Evolutionary conservation across 1,140 invertebrate species (phyloP).

Genomic region (Latrodectus geometricus): DNA sequence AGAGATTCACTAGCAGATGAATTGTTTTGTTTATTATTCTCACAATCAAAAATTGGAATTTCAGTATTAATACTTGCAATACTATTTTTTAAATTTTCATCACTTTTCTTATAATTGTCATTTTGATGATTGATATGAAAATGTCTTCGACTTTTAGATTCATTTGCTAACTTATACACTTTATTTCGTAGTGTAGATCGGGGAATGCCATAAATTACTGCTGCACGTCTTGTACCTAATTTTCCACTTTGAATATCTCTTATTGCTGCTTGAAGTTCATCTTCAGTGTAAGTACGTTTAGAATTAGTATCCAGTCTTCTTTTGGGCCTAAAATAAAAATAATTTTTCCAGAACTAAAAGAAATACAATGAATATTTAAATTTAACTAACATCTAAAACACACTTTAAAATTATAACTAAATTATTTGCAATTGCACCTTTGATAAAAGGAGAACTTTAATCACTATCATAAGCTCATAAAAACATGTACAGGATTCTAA

Average conservation of each 20-base stretch:
- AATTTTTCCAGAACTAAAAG: neutral
- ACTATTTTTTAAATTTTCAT: conserved; percentile 67
- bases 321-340: conserved; percentile 54
- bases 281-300: conserved; percentile 85
- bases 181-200: conserved; percentile 95
- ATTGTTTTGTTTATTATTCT: conserved; percentile 67
- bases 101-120: conserved; percentile 12
- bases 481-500: no score
- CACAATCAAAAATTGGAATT: conserved; percentile 72
- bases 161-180: conserved; percentile 85
- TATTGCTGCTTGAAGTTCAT: conserved; percentile 89
- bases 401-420: conserved; percentile 20
- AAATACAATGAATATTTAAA: conserved; percentile 16
- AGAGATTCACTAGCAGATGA: conserved; percentile 72
- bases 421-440: no score
- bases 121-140: conserved; percentile 33
- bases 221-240: conserved; percentile 89
- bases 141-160: conserved; percentile 67
- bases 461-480: conserved; percentile 12
- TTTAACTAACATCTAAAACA: neutral
- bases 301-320: conserved; percentile 61
- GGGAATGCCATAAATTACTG: conserved; percentile 94
- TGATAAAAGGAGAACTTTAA: conserved; percentile 12
- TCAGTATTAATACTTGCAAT: conserved; percentile 66
- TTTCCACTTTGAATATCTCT: conserved; percentile 92